Base-by-base conservation (phyloP, 2,797 vertebrate species). In the Fratercula arctica region DNA sequence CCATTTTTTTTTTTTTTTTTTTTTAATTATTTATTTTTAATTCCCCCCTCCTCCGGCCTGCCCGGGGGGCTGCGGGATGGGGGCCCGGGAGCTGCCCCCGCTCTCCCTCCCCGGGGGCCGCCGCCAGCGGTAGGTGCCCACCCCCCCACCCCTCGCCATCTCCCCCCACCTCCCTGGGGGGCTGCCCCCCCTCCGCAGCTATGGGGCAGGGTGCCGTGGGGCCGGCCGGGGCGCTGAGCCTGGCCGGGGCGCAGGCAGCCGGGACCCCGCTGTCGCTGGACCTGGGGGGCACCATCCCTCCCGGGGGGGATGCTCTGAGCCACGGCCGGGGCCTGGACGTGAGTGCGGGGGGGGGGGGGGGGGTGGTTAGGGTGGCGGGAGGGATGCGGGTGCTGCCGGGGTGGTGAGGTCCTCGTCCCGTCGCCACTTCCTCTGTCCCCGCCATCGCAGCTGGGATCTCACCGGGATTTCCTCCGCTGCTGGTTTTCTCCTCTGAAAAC, bases 311-410 rank as follows among this genome's bases (percentile, higher is more conserved):
- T 59, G 41, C 61, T 43, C 73, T 60, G 82, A 86, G 45, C 66
- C 80, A 59, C 59, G 48, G 33, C 59, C 48, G 10, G n/a, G n/a
- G 26, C 20, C 12, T 50, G 59, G 94, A 96, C 14, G 97, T 96
- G 79, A 96, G 97, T 96, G 29, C 23, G 17, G 43, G 17, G 3
- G 53, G 63, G 35, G 41, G 41, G 41, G 41, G 12, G 41, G 41
- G 11, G 16, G 43, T 7, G 4, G 31, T 18, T 13, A 57, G 35
- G 1, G 3, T 2, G 3, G 46, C 1, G 46, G 43, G 54, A 46
- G 41, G 68, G 66, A 3, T 43, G 10, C 4, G 48, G 53, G 77
- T 6, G 87, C 46, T 41, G 54, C 9, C 2, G 9, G 13, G 29
- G 26, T 19, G 41, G 2, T 5, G 50, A 21, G 31, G 46, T 66